These are phyloP conservation scores for Tenualosa ilisha DNA, from an alignment of 2,797 vertebrate genomes.

Conservation along the genomic window DNA sequence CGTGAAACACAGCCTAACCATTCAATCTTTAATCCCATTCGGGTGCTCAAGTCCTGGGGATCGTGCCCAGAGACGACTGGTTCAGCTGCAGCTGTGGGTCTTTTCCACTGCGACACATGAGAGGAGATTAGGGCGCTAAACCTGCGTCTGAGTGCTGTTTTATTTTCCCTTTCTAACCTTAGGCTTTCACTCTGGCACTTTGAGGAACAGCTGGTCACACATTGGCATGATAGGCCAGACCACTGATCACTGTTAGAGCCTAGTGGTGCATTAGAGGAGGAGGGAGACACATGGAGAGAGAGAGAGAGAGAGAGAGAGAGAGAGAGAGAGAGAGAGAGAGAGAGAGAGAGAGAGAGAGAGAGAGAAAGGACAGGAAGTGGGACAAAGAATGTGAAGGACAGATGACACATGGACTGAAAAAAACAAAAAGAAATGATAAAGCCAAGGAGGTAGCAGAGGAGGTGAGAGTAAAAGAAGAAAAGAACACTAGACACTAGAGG, in stretches of 20 bases:
- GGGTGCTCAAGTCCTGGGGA: neutral
- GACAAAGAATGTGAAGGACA: slow-evolving; percentile 41
- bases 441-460: slow-evolving; percentile 33
- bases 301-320: neutral
- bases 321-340: too few relatives aligned
- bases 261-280: neutral
- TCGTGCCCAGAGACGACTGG: neutral
- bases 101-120: neutral
- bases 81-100: neutral
- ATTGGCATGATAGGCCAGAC: neutral
- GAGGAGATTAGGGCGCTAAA: neutral
- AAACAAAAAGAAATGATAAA: too few relatives aligned
- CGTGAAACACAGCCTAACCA: too few relatives aligned
- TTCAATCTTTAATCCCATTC: neutral
- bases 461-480: slow-evolving; percentile 44
- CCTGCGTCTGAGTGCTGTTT: neutral
- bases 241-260: neutral
- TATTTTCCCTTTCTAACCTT: too few relatives aligned
- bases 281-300: neutral
- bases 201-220: too few relatives aligned
- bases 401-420: slow-evolving; percentile 24
- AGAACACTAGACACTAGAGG: slow-evolving; percentile 4
- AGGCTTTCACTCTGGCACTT: too few relatives aligned
- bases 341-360: too few relatives aligned
- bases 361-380: slow-evolving; percentile 39